Percentiles rank a stretch among this genome's conserved stretches.
phyloP scores from a whole-genome alignment of 2,113 vertebrate species.

The Salvelinus fontinalis region DNA sequence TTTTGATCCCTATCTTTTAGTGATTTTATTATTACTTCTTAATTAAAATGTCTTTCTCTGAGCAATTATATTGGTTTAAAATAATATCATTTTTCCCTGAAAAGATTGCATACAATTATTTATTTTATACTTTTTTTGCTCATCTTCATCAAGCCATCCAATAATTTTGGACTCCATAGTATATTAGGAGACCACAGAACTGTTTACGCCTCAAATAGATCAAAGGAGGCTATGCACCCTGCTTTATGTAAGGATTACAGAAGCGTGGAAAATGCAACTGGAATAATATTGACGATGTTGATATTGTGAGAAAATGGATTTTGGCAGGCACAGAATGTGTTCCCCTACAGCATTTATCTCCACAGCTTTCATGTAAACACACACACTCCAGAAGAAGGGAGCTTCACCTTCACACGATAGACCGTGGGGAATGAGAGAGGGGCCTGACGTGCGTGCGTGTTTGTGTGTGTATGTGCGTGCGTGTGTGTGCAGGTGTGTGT shows the following conservation, averaged over 20 bases:
- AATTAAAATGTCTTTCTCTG: too few species aligned
- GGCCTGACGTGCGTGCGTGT: too few species aligned
- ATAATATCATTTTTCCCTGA: too few species aligned
- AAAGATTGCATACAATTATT: too few species aligned
- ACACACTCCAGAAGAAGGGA: conserved; percentile 6
- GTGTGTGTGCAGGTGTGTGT: conserved; percentile 12
- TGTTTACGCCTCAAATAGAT: conserved; percentile 60
- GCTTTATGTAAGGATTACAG: conserved; percentile 59
- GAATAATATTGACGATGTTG: conserved; percentile 61
- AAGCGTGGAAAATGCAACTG: conserved; percentile 51
- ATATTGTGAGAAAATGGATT: conserved; percentile 45
- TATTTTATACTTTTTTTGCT: too few species aligned
- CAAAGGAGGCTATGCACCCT: conserved; percentile 43
- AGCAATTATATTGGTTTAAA: too few species aligned
- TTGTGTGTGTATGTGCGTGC: conserved; percentile 12
- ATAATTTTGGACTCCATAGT: too few species aligned
- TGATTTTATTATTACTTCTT: too few species aligned
- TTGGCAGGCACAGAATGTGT: conserved; percentile 34
- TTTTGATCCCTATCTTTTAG: too few species aligned
- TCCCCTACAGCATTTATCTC: conserved; percentile 20
- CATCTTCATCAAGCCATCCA: too few species aligned
- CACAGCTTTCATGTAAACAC: conserved; percentile 25
- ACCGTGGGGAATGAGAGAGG: background rate
- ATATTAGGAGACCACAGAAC: conserved; percentile 39
- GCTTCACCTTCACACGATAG: conserved; percentile 16